Conservation (phyloP, 2,888 invertebrate genomes). For the Clitarchus hookeri region DNA sequence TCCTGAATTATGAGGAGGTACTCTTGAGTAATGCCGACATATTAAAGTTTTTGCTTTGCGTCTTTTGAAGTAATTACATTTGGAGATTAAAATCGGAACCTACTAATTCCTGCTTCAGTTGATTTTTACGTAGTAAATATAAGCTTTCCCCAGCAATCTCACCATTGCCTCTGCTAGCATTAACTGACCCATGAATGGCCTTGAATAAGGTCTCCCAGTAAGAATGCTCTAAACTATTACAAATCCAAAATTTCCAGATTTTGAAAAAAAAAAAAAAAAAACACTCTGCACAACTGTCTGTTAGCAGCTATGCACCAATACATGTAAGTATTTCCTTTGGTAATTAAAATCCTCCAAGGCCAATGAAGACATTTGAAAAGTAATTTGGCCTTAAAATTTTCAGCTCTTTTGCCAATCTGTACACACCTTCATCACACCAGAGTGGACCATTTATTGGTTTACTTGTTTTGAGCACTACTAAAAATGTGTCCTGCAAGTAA, state of each 20-base stretch:
- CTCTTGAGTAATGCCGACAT: no score
- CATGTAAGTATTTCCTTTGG: not conserved
- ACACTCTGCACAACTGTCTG: not conserved
- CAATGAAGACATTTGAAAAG: not conserved
- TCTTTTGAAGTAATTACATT: no score
- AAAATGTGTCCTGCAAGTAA: conserved; percentile 3
- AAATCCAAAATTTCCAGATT: not conserved
- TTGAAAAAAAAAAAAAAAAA: not conserved
- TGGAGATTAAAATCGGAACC: no score
- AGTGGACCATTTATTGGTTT: not conserved
- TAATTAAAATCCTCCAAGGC: not conserved
- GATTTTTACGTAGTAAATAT: not conserved
- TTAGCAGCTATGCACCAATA: not conserved
- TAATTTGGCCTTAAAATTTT: not conserved
- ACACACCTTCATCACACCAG: not conserved
- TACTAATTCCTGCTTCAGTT: not conserved
- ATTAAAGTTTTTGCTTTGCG: no score
- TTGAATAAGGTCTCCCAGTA: no score
- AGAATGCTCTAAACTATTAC: no score
- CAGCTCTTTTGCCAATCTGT: not conserved
- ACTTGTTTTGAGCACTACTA: not conserved
- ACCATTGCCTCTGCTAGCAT: not conserved
- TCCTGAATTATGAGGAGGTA: no score
- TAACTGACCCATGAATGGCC: no score
- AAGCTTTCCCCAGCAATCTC: not conserved